Conservation (phyloP, 2,888 invertebrate species). For the Cephus spinipes region DNA sequence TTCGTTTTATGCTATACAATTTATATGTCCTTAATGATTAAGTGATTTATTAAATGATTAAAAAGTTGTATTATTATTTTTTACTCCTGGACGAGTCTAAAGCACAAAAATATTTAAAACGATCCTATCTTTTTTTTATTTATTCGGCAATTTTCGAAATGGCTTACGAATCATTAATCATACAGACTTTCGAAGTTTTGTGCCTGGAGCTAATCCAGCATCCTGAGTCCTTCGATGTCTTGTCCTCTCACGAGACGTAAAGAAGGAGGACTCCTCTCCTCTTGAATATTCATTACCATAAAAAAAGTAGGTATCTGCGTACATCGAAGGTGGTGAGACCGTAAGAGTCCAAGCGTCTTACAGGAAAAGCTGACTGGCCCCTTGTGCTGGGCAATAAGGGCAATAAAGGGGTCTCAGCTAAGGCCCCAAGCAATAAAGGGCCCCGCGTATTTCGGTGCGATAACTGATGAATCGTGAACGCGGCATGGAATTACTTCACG, state of each 20-base stretch:
- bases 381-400: conserved; percentile 19
- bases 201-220: not conserved
- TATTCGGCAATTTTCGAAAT: not conserved
- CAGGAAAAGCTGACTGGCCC: conserved; percentile 7
- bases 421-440: conserved; percentile 30
- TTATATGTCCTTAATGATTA: not conserved
- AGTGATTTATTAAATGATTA: not conserved
- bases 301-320: not conserved
- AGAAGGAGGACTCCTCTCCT: not conserved
- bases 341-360: not conserved
- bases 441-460: conserved; percentile 30
- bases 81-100: not conserved
- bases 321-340: conserved; percentile 11
- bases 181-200: not conserved
- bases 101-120: not conserved
- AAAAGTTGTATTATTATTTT: not conserved
- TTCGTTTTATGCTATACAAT: not conserved
- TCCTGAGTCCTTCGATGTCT: not conserved
- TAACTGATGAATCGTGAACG: conserved; percentile 45
- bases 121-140: not conserved
- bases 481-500: conserved; percentile 38
- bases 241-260: not conserved
- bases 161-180: not conserved
- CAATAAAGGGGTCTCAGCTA: conserved; percentile 30
- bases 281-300: conserved; percentile 9